phyloP scores from a whole-genome alignment of 2,888 invertebrate species.

The Andrena camellia region DNA sequence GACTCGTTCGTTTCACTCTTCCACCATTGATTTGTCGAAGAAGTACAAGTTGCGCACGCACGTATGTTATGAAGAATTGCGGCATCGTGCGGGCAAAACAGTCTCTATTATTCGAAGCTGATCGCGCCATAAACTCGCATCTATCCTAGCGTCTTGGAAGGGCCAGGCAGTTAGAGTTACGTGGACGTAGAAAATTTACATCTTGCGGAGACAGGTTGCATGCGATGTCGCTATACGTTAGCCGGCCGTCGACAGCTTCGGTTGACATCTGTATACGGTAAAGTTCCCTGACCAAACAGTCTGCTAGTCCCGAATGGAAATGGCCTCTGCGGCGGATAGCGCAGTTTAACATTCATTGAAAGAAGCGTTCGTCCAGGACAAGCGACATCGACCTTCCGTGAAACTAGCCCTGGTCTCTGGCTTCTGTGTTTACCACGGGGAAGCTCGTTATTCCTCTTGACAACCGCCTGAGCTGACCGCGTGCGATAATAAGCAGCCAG shows the following conservation, averaged over 20 bases:
- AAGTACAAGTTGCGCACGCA: too few species aligned
- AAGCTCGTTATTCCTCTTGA: constrained; percentile 66
- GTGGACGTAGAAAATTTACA: constrained; percentile 70
- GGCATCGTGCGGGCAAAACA: too few species aligned
- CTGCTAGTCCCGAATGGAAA: constrained; percentile 62
- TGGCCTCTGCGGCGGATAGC: constrained; percentile 55
- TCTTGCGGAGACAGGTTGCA: constrained; percentile 66
- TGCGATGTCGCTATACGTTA: constrained; percentile 68
- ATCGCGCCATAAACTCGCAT: constrained; percentile 63
- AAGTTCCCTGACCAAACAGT: constrained; percentile 26
- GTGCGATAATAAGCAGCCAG: constrained; percentile 53
- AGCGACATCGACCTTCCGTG: constrained; percentile 46
- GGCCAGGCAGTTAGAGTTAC: constrained; percentile 68
- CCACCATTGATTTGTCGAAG: too few species aligned
- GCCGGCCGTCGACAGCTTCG: constrained; percentile 56
- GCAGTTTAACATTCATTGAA: constrained; percentile 69
- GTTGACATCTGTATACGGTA: constrained; percentile 64
- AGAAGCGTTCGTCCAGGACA: constrained; percentile 50
- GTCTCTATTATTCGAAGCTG: constrained; percentile 19
- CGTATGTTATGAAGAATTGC: too few species aligned
- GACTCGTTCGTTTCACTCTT: too few species aligned
- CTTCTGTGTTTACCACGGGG: constrained; percentile 27
- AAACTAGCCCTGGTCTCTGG: constrained; percentile 27
- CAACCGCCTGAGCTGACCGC: constrained; percentile 46
- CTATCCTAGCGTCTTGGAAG: constrained; percentile 50